Evolutionary conservation across 2,797 vertebrate species (phyloP).

Genomic region (Channa striata): DNA sequence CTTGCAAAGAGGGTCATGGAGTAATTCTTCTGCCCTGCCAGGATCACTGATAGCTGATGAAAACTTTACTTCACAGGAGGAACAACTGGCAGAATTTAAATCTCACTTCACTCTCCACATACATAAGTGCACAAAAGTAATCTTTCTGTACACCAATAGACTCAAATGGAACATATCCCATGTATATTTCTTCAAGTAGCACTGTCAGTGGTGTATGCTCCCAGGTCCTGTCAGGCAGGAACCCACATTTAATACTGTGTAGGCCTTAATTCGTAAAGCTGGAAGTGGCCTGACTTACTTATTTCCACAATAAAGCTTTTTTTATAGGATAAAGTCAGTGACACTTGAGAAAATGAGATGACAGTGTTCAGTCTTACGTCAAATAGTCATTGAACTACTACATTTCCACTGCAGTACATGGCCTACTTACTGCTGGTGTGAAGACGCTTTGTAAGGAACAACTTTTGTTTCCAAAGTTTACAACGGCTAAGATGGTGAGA

Average conservation of each 20-base stretch:
- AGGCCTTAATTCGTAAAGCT: constrained; percentile 39
- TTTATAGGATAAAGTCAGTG: constrained; percentile 8
- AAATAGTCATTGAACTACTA: constrained; percentile 29
- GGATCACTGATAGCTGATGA: constrained; percentile 69
- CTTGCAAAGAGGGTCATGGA: constrained; percentile 75
- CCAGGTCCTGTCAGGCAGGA: constrained; percentile 55
- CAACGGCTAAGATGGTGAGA: background rate
- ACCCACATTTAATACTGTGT: constrained; percentile 43
- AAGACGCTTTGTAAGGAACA: constrained; percentile 25
- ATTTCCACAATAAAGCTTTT: constrained; percentile 32
- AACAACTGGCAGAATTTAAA: constrained; percentile 54
- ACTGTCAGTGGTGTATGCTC: constrained; percentile 53
- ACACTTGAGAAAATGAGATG: constrained; percentile 20
- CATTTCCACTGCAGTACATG: background rate
- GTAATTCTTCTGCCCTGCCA: constrained; percentile 65
- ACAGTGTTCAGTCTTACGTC: constrained; percentile 25
- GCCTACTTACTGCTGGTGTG: constrained; percentile 29
- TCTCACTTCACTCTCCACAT: constrained; percentile 71
- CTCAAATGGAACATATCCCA: constrained; percentile 73
- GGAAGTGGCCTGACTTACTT: constrained; percentile 31
- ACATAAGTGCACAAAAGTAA: constrained; percentile 75
- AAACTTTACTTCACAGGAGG: constrained; percentile 55
- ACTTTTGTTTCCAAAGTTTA: constrained; percentile 25
- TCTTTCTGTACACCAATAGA: constrained; percentile 67
- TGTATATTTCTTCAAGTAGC: constrained; percentile 61